phyloP scores from a whole-genome alignment of 2,797 vertebrate genomes.

The Coendou prehensilis region DNA sequence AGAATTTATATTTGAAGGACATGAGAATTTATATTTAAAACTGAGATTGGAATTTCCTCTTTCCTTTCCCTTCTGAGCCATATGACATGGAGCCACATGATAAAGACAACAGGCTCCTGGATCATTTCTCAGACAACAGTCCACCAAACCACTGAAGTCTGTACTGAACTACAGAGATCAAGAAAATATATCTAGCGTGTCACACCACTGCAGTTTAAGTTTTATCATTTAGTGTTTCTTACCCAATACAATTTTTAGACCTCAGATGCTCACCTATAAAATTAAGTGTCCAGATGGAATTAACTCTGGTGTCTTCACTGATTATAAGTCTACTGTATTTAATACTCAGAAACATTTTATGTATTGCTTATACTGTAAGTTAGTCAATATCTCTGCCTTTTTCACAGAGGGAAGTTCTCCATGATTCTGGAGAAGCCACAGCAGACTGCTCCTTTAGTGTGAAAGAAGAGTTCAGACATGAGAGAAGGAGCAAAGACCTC shows the following conservation, averaged over 20 bases:
- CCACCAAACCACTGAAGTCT: background rate
- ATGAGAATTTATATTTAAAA: background rate
- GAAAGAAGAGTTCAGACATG: background rate
- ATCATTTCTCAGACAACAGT: background rate
- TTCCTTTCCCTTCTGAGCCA: background rate
- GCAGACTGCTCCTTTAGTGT: background rate
- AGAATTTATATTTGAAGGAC: background rate
- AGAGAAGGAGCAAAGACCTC: background rate
- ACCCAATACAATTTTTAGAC: background rate
- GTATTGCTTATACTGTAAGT: background rate
- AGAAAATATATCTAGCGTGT: background rate
- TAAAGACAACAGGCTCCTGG: background rate
- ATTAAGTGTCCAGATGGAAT: background rate
- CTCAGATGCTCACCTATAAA: background rate
- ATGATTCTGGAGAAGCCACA: background rate
- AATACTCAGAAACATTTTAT: background rate
- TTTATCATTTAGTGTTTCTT: background rate
- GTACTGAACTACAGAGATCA: background rate
- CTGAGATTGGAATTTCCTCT: background rate
- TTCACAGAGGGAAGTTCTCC: background rate
- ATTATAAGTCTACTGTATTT: background rate
- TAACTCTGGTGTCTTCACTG: background rate
- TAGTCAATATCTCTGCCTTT: background rate
- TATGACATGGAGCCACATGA: background rate
- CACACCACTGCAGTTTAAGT: background rate